Evolutionary conservation across 2,888 invertebrate species (phyloP), one percentile per base, ranked within the genome.

Genomic region (Morpho achilles): DNA sequence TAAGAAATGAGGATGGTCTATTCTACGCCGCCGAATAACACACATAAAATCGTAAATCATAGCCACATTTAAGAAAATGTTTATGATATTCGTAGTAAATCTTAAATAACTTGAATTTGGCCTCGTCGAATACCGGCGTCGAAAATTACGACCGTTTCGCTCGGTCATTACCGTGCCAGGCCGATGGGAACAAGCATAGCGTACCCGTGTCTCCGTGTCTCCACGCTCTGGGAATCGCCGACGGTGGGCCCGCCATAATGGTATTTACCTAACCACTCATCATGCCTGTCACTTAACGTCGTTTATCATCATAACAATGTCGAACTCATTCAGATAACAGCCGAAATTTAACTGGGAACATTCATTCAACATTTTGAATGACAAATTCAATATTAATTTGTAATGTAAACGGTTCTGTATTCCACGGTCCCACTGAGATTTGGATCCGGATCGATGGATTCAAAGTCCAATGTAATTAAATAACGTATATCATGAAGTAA

Each of bases 371-470:
- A 32, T 32, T 32, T 32, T 32, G 0, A 32, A 32, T 5, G 32
- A 32, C 32, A 32, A 32, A 32, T 32, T 32, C 32, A 32, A 5
- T 32, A 32, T 32, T 32, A 3, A 32, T 32, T 32, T 32, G 32
- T 32, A 32, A 32, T 5, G 16, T 5, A 32, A 32, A 32, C 32
- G 32, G 32, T 32, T 32, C 3, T 32, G 32, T 32, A 32, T 5
- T 32, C 3, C 32, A 32, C 32, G 94, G 94, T 94, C 91, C 93
- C 93, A 94, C 94, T 93, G 94, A 94, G 94, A 94, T 93, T 94
- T 93, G 94, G 94, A 94, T 94, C 94, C 94, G 93, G 94, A 94
- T 94, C 94, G 94, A 92, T 93, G 92, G 92, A 93, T 93, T 93
- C 92, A 93, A 88, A 93, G 93, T 93, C 93, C 92, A 93, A 92